phyloP scores from a whole-genome alignment of 2,113 vertebrate species.

The Catharus bicknelli region DNA sequence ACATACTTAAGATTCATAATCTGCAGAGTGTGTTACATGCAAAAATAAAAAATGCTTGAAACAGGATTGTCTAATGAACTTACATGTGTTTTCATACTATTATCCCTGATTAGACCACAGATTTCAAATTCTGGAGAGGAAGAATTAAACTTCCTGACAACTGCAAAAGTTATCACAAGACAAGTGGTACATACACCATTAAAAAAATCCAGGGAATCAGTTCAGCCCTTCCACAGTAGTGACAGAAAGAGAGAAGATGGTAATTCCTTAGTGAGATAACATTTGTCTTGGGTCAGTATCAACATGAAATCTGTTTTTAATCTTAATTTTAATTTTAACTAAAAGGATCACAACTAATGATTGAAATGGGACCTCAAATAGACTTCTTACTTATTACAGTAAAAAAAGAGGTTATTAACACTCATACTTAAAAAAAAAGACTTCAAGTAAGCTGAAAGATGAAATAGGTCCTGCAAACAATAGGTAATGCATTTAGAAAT shows the following conservation, averaged over 20 bases:
- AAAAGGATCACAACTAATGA: slow-evolving; percentile 3
- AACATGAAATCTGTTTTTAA: neutral
- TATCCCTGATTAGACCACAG: neutral
- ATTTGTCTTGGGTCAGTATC: neutral
- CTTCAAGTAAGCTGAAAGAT: slow-evolving; percentile 6
- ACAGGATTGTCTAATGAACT: neutral
- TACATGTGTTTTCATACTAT: neutral
- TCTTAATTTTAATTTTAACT: neutral
- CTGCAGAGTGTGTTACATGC: neutral
- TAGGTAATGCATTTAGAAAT: neutral
- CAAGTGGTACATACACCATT: accelerated
- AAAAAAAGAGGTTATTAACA: neutral
- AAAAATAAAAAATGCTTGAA: neutral
- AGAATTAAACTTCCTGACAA: neutral
- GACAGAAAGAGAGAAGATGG: neutral
- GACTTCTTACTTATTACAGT: neutral
- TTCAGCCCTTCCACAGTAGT: neutral
- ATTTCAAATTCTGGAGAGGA: neutral
- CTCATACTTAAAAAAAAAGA: slow-evolving; percentile 22
- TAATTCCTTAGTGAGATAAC: neutral
- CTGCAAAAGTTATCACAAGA: neutral
- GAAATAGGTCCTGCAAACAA: neutral
- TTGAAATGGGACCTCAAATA: neutral
- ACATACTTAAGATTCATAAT: neutral
- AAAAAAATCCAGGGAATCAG: neutral